Evolutionary conservation across 2,797 vertebrate genomes (phyloP), one percentile per base, ranked within the genome.

Genomic region (Clamator glandarius): DNA sequence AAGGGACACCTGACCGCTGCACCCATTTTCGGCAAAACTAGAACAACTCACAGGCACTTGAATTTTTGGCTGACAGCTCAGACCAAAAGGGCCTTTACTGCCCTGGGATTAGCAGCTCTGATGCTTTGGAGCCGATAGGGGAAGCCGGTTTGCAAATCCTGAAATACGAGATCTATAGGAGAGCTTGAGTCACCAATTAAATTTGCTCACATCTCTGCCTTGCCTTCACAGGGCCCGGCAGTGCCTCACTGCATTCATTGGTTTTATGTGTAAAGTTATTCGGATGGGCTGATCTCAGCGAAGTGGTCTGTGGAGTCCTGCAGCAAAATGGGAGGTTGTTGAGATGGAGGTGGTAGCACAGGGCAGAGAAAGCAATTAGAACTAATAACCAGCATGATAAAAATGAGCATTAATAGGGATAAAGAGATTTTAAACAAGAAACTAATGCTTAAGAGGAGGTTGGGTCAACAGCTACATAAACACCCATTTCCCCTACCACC

Each of bases 1-100:
- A 96, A 96, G 90, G 59, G 79, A 93, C 93, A 95, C 78, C 93
- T 95, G 86, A 93, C 52, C 2, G 2, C 64, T 83, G 90, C 89
- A 90, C 64, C 78, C 81, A 31, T 62, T 94, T 89, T 90, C 46
- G 2, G 68, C 89, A 89, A 85, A 89, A 89, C 81, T 72, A 83
- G 72, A 90, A 85, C 66, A 52, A 61, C 90, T 68, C 48, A 11
- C 41, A 68, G 90, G 84, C 86, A 15, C 64, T 95, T 51, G 78
- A 83, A 89, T 84, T 94, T 89, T 89, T 95, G 68, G 75, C 94
- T 75, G 84, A 92, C 54, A 74, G 81, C 72, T 93, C 89, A 74
- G 87, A 83, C 87, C 89, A 68, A 93, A 94, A 95, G 77, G 89
- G 46, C 70, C 52, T 84, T 89, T 92, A 92, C 83, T 87, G 83